Evolutionary conservation across 2,888 invertebrate species (phyloP).

Genomic region (Drosophila monieri): DNA sequence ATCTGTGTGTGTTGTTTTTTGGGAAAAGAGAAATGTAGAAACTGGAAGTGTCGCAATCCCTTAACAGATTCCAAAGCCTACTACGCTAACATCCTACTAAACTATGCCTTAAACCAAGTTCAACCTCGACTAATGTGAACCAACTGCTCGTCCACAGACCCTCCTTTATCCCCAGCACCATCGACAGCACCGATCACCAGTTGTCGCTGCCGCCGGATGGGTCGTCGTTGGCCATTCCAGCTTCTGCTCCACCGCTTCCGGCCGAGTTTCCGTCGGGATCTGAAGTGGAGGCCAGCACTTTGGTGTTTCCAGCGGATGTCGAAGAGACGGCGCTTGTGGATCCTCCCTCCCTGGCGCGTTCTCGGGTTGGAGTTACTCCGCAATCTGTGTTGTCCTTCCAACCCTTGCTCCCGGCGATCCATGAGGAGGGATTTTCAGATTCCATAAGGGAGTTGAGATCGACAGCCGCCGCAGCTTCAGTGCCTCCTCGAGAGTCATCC

Average conservation of each 20-base stretch:
- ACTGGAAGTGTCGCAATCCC: not conserved
- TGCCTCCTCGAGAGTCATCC: not conserved
- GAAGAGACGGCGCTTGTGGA: slow-evolving; percentile 13
- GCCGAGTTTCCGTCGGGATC: slow-evolving; percentile 2
- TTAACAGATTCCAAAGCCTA: not conserved
- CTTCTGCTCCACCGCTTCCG: slow-evolving; percentile 3
- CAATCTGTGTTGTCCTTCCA: slow-evolving; percentile 4
- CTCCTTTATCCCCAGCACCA: not conserved
- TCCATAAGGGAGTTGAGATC: not conserved
- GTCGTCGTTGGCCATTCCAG: not conserved
- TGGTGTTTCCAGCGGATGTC: not conserved
- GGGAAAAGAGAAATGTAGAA: not conserved
- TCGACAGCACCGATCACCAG: not conserved
- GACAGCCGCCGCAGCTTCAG: not conserved
- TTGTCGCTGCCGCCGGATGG: not conserved
- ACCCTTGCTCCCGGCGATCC: slow-evolving; percentile 13
- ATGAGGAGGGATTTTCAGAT: slow-evolving; percentile 16
- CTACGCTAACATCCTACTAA: no score
- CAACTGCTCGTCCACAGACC: slow-evolving; percentile 13
- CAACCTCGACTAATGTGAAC: not conserved
- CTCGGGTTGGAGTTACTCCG: slow-evolving; percentile 1
- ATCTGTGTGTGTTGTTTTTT: not conserved
- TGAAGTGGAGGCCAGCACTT: not conserved
- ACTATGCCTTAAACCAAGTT: no score
- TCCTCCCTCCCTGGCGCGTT: not conserved